Percentiles rank a stretch among this genome's conserved stretches.
Conservation (phyloP, 1,140 invertebrate genomes). For the Stenopsyche tienmushanensis region DNA sequence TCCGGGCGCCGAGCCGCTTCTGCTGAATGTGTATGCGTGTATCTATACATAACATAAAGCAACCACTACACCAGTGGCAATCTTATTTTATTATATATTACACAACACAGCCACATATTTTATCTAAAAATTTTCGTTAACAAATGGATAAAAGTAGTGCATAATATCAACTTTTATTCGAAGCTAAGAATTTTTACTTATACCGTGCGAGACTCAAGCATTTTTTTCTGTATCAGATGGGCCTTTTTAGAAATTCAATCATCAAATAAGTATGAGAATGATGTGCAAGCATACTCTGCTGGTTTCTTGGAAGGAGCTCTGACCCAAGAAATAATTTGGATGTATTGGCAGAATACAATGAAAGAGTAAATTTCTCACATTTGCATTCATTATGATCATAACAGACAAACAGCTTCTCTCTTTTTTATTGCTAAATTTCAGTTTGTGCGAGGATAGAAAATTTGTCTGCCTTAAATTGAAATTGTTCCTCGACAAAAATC, state of each 20-base stretch:
- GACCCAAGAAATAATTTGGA: slow-evolving; percentile 62
- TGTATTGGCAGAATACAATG: slow-evolving; percentile 65
- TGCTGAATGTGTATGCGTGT: too few species aligned
- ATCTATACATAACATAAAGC: too few species aligned
- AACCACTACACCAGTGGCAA: too few species aligned
- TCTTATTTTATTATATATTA: too few species aligned
- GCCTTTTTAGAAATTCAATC: slow-evolving; percentile 60
- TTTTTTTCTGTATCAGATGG: slow-evolving; percentile 53
- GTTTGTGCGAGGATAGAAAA: slow-evolving; percentile 37
- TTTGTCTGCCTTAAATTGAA: slow-evolving; percentile 57
- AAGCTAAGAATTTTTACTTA: too few species aligned
- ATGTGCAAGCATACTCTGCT: slow-evolving; percentile 66
- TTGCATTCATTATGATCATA: neutral
- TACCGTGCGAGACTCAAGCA: neutral
- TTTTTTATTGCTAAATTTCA: slow-evolving; percentile 16
- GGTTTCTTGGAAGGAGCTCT: slow-evolving; percentile 66
- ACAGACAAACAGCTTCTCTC: too few species aligned
- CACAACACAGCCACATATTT: neutral
- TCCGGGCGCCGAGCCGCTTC: too few species aligned
- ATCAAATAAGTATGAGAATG: slow-evolving; percentile 50
- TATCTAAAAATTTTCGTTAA: too few species aligned
- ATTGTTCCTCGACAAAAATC: slow-evolving; percentile 57
- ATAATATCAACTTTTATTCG: too few species aligned
- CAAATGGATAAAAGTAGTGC: too few species aligned
- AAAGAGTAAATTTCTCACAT: slow-evolving; percentile 44